Conservation (phyloP, 2,113 vertebrate genomes). For the Delphinapterus leucas region DNA sequence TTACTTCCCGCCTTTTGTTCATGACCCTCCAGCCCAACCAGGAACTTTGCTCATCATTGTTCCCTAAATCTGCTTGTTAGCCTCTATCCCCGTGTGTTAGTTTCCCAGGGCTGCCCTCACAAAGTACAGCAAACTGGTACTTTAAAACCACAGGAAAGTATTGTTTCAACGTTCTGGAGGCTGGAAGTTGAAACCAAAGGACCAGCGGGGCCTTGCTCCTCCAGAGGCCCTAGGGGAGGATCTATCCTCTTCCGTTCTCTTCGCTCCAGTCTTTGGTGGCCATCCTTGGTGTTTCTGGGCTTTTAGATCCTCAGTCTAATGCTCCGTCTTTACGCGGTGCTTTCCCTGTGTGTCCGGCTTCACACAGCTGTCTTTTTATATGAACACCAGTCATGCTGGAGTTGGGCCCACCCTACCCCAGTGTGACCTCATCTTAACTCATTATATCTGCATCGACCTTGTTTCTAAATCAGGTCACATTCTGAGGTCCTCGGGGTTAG, state of each 20-base stretch:
- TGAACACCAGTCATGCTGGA: background rate
- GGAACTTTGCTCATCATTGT: background rate
- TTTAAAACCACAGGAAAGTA: background rate
- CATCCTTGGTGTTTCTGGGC: fast-evolving
- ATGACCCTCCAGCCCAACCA: fast-evolving
- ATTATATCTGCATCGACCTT: background rate
- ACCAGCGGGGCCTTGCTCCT: background rate
- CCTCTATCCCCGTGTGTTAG: background rate
- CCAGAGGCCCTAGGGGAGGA: background rate
- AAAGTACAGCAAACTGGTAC: background rate
- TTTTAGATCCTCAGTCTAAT: background rate
- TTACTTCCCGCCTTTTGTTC: background rate
- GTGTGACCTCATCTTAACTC: background rate
- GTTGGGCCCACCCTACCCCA: background rate
- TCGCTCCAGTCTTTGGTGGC: background rate
- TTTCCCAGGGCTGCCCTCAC: background rate
- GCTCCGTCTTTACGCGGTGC: background rate
- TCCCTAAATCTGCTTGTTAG: background rate
- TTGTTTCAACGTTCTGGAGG: background rate
- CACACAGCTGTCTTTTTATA: background rate
- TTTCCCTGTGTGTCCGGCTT: background rate
- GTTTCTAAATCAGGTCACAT: background rate
- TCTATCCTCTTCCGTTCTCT: background rate
- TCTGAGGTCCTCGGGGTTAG: background rate
- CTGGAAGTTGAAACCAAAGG: background rate